Evolutionary conservation across 2,888 invertebrate species (phyloP), one percentile per base, ranked within the genome.

Genomic region (Drosophila quinaria): DNA sequence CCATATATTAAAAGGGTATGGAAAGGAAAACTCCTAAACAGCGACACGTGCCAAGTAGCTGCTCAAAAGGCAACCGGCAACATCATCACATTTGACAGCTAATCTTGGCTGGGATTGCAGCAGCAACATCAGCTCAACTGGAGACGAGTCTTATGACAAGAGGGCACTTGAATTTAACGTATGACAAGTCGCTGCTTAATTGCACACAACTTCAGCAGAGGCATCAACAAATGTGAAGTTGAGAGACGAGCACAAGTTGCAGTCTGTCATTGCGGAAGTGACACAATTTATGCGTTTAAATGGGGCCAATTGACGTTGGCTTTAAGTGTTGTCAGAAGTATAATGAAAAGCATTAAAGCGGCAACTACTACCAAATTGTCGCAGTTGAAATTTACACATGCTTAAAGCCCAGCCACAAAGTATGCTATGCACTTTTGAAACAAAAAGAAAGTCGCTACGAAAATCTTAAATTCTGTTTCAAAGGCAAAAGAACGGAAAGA

Each of bases 161-260:
- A 81, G 81, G 84, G 68, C 77, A 71, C 84, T 85, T 89, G 84
- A 87, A 72, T 76, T 74, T 86, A 87, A 83, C 87, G 84, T 78
- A 81, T 74, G 83, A 86, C 89, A 89, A 89, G 89, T 74, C 72
- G 59, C 78, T 78, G 83, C 81, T 83, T 84, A 88, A 84, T 84
- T 84, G 89, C 84, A 74, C 76, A 75, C 65, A 58, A 37, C 39
- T 3, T 8, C 33, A 44, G 46, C 47, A 44, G 31, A 29, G 33
- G 59, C 62, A 44, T 33, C 46, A 42, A 37, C 37, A 42, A 60
- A 44, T 59, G 41, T 33, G 42, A 44, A 58, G 63, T 47, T 47
- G 69, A 8, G 39, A 37, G 33, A 47, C 39, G 55, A 49, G 66
- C 54, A 49, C 46, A 64, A 62, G 51, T 56, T 41, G 46, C 62